Evolutionary conservation across 2,113 vertebrate species (phyloP).

Genomic region (Motacilla tschutschensis): DNA sequence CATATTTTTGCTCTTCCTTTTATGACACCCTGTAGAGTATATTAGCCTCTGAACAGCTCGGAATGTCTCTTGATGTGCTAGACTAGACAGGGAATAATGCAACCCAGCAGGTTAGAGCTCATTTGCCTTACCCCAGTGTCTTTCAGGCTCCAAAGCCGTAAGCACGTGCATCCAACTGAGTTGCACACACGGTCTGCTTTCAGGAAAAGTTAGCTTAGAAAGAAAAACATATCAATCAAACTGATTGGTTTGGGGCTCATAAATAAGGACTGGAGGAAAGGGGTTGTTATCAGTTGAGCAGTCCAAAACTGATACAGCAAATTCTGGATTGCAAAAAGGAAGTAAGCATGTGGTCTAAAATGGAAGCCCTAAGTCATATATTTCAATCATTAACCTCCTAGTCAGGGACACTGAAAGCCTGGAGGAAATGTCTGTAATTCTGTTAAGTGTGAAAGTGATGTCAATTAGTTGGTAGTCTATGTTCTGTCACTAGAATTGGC

Average conservation of each 20-base stretch:
- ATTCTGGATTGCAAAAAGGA: background rate
- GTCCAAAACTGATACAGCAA: background rate
- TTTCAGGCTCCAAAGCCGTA: constrained; percentile 4
- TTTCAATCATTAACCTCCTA: constrained; percentile 19
- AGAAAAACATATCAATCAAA: background rate
- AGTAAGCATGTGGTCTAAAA: constrained; percentile 14
- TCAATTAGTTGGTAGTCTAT: background rate
- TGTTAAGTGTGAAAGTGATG: constrained; percentile 10
- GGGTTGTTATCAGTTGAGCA: background rate
- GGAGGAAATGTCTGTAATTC: constrained; percentile 7
- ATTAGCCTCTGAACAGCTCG: constrained; percentile 1
- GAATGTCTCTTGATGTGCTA: constrained; percentile 12
- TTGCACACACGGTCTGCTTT: background rate
- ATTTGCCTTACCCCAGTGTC: background rate
- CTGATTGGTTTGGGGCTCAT: background rate
- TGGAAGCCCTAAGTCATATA: constrained; percentile 17
- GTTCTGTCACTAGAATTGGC: constrained; percentile 40
- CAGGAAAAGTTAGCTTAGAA: background rate
- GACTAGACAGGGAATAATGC: background rate
- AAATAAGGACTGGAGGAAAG: background rate
- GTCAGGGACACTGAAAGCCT: background rate
- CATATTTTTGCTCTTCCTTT: constrained; percentile 39
- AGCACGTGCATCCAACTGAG: background rate
- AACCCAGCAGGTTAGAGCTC: background rate
- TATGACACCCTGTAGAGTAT: background rate